Conservation (phyloP, 2,113 vertebrate genomes). For the Trochalopteron elliotii region DNA sequence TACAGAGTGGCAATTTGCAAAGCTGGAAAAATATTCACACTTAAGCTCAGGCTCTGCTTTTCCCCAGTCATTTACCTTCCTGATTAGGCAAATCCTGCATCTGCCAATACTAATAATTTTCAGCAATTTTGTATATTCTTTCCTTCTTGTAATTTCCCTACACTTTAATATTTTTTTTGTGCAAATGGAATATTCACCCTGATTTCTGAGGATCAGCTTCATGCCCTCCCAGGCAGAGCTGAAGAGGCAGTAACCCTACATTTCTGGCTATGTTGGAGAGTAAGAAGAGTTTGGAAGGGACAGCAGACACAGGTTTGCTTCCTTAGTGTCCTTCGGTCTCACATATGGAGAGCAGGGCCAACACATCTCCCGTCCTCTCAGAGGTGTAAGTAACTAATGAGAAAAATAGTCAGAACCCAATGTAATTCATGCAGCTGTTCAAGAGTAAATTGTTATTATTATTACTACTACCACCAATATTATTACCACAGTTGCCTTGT, state of each 20-base stretch:
- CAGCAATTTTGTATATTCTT: background rate
- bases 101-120: background rate
- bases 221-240: background rate
- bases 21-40: background rate
- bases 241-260: background rate
- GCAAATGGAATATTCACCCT: background rate
- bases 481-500: background rate
- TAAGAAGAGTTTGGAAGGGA: background rate
- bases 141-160: background rate
- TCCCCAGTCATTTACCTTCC: background rate
- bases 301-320: background rate
- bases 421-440: background rate
- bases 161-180: background rate
- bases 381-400: background rate
- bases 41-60: background rate
- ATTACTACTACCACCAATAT: rapidly evolving
- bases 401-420: background rate
- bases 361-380: background rate
- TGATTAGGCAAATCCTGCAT: background rate
- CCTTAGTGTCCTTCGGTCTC: background rate
- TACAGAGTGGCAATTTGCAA: background rate
- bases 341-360: background rate
- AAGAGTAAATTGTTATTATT: background rate
- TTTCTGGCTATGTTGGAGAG: background rate
- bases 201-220: background rate